Evolutionary conservation across 2,113 vertebrate species (phyloP).

Genomic region (Muntiacus reevesi): DNA sequence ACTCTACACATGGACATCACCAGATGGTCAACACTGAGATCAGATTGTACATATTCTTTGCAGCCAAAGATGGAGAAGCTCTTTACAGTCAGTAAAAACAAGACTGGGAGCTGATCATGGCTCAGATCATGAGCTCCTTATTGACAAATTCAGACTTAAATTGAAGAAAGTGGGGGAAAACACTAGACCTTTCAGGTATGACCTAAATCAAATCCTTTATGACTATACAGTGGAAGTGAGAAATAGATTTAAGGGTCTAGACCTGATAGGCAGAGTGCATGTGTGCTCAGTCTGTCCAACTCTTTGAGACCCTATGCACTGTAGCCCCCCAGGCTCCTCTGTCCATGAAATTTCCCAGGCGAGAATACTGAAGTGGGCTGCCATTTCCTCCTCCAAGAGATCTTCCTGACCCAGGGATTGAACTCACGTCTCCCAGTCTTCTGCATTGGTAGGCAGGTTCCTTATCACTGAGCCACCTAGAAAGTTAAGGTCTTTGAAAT

Average conservation of each 20-base stretch:
- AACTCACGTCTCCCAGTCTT: neutral
- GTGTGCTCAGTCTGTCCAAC: neutral
- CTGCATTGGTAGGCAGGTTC: neutral
- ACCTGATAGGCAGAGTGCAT: neutral
- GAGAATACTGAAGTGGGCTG: neutral
- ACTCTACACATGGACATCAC: neutral
- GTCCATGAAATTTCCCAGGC: neutral
- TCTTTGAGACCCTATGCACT: neutral
- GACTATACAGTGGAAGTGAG: neutral
- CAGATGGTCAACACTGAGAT: neutral
- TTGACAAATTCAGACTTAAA: neutral
- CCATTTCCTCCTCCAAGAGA: neutral
- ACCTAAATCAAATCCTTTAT: neutral
- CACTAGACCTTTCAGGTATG: neutral
- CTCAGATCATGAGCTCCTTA: neutral
- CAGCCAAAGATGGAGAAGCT: neutral
- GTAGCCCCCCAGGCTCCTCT: neutral
- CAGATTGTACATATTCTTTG: neutral
- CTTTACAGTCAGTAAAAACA: neutral
- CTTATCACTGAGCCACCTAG: neutral
- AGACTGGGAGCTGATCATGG: neutral
- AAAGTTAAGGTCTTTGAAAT: neutral
- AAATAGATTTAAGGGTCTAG: neutral
- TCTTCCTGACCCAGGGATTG: neutral
- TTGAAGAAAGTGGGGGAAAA: neutral